Conservation (phyloP, 2,797 vertebrate genomes). For the Tympanoctomys barrerae region DNA sequence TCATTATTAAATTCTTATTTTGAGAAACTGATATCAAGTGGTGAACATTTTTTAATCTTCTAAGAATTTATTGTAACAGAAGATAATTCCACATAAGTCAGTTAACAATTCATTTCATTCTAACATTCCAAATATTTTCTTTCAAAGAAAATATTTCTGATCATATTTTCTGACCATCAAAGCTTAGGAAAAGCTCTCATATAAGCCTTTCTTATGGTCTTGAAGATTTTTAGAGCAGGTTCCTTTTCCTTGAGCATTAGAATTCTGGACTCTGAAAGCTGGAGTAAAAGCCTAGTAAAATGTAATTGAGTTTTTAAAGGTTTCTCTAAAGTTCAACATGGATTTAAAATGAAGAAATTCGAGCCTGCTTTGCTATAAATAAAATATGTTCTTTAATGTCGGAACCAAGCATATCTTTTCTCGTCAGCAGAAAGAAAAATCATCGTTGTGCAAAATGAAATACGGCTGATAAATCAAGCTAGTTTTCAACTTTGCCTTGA, state of each 20-base stretch:
- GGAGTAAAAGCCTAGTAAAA: slow-evolving; percentile 46
- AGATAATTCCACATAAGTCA: background rate
- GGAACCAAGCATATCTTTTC: slow-evolving; percentile 63
- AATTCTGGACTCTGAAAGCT: slow-evolving; percentile 64
- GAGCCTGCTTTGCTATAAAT: slow-evolving; percentile 75
- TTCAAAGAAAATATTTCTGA: background rate
- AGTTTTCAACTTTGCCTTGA: slow-evolving; percentile 42
- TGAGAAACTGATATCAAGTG: background rate
- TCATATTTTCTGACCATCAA: background rate
- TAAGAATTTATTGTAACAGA: background rate
- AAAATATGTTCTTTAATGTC: slow-evolving; percentile 80
- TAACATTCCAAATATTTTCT: background rate
- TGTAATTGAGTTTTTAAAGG: slow-evolving; percentile 80
- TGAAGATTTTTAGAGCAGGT: slow-evolving; percentile 49
- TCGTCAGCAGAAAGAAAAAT: slow-evolving; percentile 58
- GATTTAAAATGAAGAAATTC: slow-evolving; percentile 83
- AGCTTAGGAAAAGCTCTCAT: background rate
- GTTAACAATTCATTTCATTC: background rate
- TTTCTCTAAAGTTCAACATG: slow-evolving; percentile 78
- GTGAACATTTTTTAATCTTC: background rate
- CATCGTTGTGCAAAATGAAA: slow-evolving; percentile 67
- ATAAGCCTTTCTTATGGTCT: slow-evolving; percentile 15
- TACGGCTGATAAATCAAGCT: slow-evolving; percentile 66
- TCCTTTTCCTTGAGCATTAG: slow-evolving; percentile 42
- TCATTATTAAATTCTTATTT: background rate